Conservation (phyloP, 2,113 vertebrate species). For the Dromaius novaehollandiae region DNA sequence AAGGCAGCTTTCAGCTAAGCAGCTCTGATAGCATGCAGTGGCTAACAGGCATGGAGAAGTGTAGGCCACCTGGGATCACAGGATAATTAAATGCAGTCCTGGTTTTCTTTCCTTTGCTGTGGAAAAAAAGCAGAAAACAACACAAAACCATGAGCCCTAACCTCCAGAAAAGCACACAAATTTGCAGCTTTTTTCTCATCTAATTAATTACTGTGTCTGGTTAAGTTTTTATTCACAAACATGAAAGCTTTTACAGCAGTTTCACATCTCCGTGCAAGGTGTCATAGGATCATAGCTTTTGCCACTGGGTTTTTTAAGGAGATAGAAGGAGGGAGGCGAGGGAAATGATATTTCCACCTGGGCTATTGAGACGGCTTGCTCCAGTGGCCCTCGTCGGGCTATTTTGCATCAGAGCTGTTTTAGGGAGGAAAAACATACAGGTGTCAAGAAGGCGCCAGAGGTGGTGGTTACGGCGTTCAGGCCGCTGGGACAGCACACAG, state of each 20-base stretch:
- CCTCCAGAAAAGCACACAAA: slow-evolving; percentile 23
- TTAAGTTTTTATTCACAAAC: slow-evolving; percentile 42
- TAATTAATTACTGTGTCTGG: slow-evolving; percentile 46
- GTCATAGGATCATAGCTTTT: neutral
- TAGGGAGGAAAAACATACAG: neutral
- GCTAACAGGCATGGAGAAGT: slow-evolving; percentile 65
- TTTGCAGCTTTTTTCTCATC: slow-evolving; percentile 27
- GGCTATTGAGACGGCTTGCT: neutral
- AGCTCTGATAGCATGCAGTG: slow-evolving; percentile 27
- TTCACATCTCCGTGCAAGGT: slow-evolving; percentile 15
- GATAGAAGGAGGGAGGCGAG: neutral
- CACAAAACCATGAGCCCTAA: neutral
- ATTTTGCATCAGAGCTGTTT: neutral
- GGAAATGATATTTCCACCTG: neutral
- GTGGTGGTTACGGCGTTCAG: neutral
- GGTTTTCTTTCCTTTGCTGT: slow-evolving; percentile 12
- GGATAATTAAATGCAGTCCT: slow-evolving; percentile 67
- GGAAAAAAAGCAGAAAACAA: neutral
- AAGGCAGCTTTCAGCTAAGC: slow-evolving; percentile 57
- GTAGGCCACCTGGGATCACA: slow-evolving; percentile 44
- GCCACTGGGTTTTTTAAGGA: neutral
- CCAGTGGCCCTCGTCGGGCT: neutral
- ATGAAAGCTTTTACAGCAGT: neutral
- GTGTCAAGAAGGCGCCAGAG: neutral
- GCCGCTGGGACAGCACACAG: no score